Percentiles rank a stretch among this genome's conserved stretches.
Conservation (phyloP, 2,888 invertebrate species). For the Maniola hyperantus region DNA sequence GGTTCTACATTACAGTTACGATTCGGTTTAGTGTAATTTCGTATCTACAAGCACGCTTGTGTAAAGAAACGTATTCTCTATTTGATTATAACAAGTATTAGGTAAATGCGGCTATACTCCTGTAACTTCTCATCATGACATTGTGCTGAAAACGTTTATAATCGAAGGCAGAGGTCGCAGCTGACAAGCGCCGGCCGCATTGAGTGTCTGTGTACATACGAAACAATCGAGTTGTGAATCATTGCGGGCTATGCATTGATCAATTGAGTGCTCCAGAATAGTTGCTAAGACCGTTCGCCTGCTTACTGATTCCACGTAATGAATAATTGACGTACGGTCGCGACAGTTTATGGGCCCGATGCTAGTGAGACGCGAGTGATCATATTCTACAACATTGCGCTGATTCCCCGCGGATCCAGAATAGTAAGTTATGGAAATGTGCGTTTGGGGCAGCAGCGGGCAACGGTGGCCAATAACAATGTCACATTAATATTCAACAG, state of each 20-base stretch:
- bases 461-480: constrained; percentile 81
- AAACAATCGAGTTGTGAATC: constrained; percentile 57
- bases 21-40: too few species aligned
- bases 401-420: constrained; percentile 79
- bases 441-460: constrained; percentile 80
- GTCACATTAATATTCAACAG: constrained; percentile 82
- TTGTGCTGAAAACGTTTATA: constrained; percentile 18
- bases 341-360: constrained; percentile 65
- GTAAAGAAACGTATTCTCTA: not conserved
- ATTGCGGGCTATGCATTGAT: constrained; percentile 41
- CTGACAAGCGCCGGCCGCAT: constrained; percentile 47
- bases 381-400: constrained; percentile 73
- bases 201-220: constrained; percentile 46
- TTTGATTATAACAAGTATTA: not conserved
- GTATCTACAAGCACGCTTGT: not conserved
- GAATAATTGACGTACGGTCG: constrained; percentile 63
- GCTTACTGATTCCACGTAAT: constrained; percentile 58
- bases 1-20: too few species aligned
- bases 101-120: not conserved
- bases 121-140: constrained; percentile 4
- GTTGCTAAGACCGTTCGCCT: constrained; percentile 39
- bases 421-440: constrained; percentile 83
- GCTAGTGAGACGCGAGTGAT: constrained; percentile 66
- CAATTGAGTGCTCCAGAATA: constrained; percentile 36
- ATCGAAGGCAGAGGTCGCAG: constrained; percentile 25